These are phyloP conservation scores for Holothuria glaberrima DNA, from an alignment of 35 echinoderm and acorn worm genomes.

Conservation along the genomic window DNA sequence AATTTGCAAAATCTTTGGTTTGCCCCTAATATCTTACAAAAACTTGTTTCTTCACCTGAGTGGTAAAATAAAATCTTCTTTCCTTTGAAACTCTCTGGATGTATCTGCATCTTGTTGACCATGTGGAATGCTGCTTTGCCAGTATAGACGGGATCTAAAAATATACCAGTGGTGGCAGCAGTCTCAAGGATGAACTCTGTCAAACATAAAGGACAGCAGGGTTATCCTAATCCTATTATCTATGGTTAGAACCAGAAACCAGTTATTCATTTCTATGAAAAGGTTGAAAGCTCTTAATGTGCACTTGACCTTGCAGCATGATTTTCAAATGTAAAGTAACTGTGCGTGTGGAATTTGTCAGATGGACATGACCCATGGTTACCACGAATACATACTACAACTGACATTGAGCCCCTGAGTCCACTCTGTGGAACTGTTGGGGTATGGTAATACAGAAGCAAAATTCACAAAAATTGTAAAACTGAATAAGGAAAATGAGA, in stretches of 20 bases:
- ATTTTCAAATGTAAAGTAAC: not conserved
- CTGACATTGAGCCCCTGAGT: no score
- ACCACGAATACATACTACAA: no score
- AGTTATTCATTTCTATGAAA: not conserved
- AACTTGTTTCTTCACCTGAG: slow-evolving; percentile 62
- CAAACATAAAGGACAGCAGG: not conserved
- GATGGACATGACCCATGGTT: not conserved
- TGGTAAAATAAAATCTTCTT: slow-evolving; percentile 94
- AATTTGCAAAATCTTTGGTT: no score
- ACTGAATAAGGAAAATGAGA: no score
- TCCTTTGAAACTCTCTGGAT: slow-evolving; percentile 69
- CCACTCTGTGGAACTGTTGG: no score
- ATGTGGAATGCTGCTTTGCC: slow-evolving; percentile 83
- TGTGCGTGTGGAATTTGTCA: not conserved
- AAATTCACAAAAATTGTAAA: no score
- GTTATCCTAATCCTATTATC: no score
- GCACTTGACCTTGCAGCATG: not conserved
- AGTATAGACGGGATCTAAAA: slow-evolving; percentile 88
- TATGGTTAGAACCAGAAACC: not conserved
- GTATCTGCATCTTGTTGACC: slow-evolving; percentile 65
- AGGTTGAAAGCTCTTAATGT: not conserved
- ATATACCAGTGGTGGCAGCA: slow-evolving; percentile 83
- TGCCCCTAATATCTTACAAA: no score
- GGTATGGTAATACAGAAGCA: no score
- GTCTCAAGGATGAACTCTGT: slow-evolving; percentile 84